Conservation (phyloP, 2,113 vertebrate genomes). For the Anguilla japonica region DNA sequence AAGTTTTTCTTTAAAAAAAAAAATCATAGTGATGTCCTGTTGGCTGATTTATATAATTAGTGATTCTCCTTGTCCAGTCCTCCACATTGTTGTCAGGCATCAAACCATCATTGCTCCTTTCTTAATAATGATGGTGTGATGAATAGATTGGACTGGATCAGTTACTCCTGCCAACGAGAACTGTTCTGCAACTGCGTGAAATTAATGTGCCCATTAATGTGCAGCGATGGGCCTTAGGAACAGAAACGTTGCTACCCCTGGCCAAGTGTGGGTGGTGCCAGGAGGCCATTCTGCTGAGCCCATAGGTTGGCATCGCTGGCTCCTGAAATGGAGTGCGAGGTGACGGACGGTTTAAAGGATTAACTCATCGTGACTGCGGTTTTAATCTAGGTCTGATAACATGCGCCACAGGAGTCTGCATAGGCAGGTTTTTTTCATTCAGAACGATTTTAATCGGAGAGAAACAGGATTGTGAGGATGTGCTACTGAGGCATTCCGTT, state of each 20-base stretch:
- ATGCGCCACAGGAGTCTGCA: neutral
- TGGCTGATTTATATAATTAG: neutral
- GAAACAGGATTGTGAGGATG: neutral
- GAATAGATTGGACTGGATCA: neutral
- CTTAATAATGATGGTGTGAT: neutral
- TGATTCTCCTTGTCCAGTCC: neutral
- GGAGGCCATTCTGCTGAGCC: neutral
- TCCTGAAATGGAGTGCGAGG: neutral
- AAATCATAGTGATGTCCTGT: neutral
- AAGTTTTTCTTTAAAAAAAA: neutral
- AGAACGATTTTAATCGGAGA: neutral
- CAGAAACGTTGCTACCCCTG: neutral
- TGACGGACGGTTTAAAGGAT: neutral
- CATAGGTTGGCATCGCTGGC: neutral
- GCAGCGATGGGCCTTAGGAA: neutral
- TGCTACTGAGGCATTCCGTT: neutral
- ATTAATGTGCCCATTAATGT: neutral
- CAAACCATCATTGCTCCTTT: neutral
- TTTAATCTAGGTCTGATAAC: neutral
- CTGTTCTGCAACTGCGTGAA: neutral
- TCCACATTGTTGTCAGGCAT: neutral
- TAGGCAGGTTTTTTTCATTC: neutral
- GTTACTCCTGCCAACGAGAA: neutral
- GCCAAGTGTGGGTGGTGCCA: neutral
- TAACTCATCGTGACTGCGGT: neutral